Evolutionary conservation across 2,797 vertebrate genomes (phyloP).

Genomic region (Mallotus villosus): DNA sequence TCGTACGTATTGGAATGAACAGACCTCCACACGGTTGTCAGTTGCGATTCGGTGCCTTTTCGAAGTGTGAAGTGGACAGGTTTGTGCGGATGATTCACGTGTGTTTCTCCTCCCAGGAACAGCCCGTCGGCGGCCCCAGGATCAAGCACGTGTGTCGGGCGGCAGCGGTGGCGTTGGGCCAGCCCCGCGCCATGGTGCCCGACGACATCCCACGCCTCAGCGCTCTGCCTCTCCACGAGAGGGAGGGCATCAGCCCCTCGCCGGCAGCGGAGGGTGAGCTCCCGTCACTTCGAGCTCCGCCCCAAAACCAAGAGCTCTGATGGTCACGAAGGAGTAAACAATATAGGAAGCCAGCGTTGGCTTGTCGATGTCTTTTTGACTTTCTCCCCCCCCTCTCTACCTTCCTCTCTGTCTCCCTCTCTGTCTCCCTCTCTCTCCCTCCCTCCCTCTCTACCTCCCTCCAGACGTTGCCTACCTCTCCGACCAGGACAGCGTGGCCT

Average conservation of each 20-base stretch:
- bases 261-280: conserved; percentile 62
- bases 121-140: conserved; percentile 79
- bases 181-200: conserved; percentile 90
- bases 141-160: conserved; percentile 94
- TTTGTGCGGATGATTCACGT: background rate
- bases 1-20: background rate
- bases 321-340: background rate
- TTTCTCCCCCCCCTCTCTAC: background rate
- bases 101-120: conserved; percentile 53
- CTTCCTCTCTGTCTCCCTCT: background rate
- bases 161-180: conserved; percentile 87
- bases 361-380: background rate
- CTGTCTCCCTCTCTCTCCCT: conserved; percentile 26
- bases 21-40: no score
- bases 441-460: background rate
- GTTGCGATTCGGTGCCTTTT: background rate
- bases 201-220: conserved; percentile 91
- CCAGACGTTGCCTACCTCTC: conserved; percentile 45
- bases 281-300: background rate
- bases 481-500: conserved; percentile 63
- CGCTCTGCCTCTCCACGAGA: conserved; percentile 87
- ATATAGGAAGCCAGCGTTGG: background rate
- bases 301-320: background rate
- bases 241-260: conserved; percentile 80
- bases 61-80: background rate